Evolutionary conservation across 2,797 vertebrate species (phyloP).

Genomic region (Acanthis flammea): DNA sequence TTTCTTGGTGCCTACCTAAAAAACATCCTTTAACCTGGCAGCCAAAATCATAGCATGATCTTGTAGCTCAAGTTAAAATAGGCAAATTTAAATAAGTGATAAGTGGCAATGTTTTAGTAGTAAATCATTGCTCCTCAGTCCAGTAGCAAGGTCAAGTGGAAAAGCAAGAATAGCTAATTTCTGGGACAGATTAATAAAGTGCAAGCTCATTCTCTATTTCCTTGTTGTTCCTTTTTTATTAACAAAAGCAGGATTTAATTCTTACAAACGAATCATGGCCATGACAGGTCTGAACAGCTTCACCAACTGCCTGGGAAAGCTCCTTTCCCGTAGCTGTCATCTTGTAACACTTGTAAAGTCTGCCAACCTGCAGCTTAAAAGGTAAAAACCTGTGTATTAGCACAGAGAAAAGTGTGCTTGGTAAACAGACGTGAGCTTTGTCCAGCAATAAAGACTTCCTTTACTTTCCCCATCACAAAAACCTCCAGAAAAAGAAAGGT

Average conservation of each 20-base stretch:
- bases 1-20: background rate
- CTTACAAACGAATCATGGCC: background rate
- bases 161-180: background rate
- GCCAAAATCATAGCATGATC: background rate
- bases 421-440: background rate
- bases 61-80: background rate
- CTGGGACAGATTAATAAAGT: background rate
- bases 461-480: background rate
- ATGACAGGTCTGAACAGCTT: background rate
- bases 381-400: background rate
- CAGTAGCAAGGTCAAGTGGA: background rate
- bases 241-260: background rate
- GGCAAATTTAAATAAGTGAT: background rate
- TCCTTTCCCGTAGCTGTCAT: background rate
- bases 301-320: background rate
- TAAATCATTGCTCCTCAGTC: background rate
- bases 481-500: background rate
- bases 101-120: background rate
- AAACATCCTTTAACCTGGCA: background rate
- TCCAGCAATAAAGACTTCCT: background rate
- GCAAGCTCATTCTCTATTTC: background rate
- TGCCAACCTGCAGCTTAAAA: background rate
- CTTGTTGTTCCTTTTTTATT: background rate
- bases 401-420: background rate
- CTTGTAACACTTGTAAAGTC: background rate